Percentiles rank a stretch among this genome's conserved stretches.
phyloP scores from a whole-genome alignment of 2,888 invertebrate species.

The Scelioninae gen. 1 region DNA sequence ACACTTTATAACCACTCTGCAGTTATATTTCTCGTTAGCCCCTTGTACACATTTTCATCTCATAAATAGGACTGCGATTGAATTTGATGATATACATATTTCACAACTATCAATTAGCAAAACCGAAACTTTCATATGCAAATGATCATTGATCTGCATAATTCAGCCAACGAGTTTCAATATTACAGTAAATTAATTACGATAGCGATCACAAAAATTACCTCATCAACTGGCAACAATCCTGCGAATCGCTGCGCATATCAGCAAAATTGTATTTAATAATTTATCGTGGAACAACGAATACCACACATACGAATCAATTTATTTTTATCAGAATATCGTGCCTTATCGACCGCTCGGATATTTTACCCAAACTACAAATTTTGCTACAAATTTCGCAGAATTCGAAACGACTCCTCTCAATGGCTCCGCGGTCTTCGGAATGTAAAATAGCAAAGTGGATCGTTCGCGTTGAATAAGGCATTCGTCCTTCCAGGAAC shows the following conservation, averaged over 20 bases:
- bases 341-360: conserved; percentile 50
- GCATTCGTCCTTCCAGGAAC: conserved; percentile 69
- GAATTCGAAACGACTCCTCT: conserved; percentile 66
- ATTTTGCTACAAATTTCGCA: conserved; percentile 68
- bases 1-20: conserved; percentile 25
- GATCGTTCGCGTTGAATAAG: conserved; percentile 70
- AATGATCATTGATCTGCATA: conserved; percentile 40
- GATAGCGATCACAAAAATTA: conserved; percentile 13
- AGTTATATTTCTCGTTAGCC: conserved; percentile 25
- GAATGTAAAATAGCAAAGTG: conserved; percentile 71
- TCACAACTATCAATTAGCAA: conserved; percentile 37
- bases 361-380: conserved; percentile 59
- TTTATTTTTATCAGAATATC: conserved; percentile 49
- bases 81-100: conserved; percentile 11
- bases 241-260: background rate
- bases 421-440: conserved; percentile 65
- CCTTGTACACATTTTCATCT: background rate
- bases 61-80: background rate
- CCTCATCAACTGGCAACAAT: background rate
- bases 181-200: conserved; percentile 35
- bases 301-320: conserved; percentile 24
- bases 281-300: conserved; percentile 34
- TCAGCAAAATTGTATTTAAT: conserved; percentile 2
- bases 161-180: conserved; percentile 16
- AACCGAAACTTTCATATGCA: conserved; percentile 29